Base-by-base conservation (phyloP, 1,140 invertebrate species). In the Papilio helenus region DNA sequence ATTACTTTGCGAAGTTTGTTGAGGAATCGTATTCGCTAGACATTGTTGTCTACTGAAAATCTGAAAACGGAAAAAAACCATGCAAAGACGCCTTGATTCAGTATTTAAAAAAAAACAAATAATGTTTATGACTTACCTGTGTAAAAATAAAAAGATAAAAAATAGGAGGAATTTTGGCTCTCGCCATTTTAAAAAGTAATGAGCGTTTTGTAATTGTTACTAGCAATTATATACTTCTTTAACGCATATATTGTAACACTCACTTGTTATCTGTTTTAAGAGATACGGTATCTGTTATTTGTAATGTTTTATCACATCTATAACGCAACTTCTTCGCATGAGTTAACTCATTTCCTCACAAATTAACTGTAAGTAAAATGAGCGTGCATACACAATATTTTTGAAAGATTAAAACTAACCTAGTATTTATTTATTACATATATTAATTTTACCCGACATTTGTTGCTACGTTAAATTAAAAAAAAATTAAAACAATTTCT, bases 141-240 rank as follows among this genome's bases (percentile, higher is more conserved):
- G 79, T 72, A 81, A 82, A 81, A 61, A 86, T 79, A 29, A 86
- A 65, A 55, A 87, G 79, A 74, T 82, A 46, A 61, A 85, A 80
- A 49, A 85, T 76, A 71, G 80, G 65, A 76, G 79, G 26, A 80
- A 86, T 68, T 83, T 79, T 87, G 74, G 83, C 84, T 58, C 76
- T 61, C 79, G 86, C 84, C 90, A 91, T 91, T 58, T 79, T 82
- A 77, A 82, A 82, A 82, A 86, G 81, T 58, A 85, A 78, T 88
- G 84, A 65, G 72, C 42, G 76, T 83, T 82, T 78, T 77, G 71
- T 81, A 73, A 80, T 80, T 79, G 72, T 85, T 86, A 86, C 84
- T 85, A 84, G 83, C 72, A 81, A 84, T 82, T 87, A 88, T 88
- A 90, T 88, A 87, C 87, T 68, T 84, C 65, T 65, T 80, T 80